Base-by-base conservation (phyloP, 2,797 vertebrate species). In the Pachyuromys duprasi region DNA sequence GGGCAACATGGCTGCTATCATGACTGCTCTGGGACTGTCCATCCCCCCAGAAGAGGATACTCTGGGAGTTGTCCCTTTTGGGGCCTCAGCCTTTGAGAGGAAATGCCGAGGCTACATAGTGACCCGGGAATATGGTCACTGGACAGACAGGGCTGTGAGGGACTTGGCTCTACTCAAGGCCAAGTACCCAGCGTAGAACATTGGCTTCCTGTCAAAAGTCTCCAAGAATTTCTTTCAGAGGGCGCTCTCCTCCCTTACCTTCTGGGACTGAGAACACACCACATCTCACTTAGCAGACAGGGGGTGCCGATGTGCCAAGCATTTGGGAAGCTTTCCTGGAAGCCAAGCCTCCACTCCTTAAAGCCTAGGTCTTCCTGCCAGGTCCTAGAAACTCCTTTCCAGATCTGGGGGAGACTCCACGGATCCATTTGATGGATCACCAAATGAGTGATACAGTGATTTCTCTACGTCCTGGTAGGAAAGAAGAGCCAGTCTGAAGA, bases 21-120 rank as follows among this genome's bases (percentile, higher is more conserved):
- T 98, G 96, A 49, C 88, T 8, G 96, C 95, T 8, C 63, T 98
- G 60, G 97, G 97, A 7, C 84, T 97, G 36, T 93, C 97, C 3
- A 26, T 97, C 1, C 88, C 95, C 2, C 75, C 90, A 2, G 82
- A 92, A 63, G 79, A 95, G 33, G 97, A 97, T 45, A 82, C 93
- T 28, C 95, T 97, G 0, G 95, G 96, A 2, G 26, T 95, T 11
- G 97, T 97, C 0, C 63, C 96, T 2, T 94, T 96, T 5, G 94
- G 96, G 65, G 96, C 96, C 11, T 96, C 91, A 0, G 94, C 82
- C 69, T 98, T 98, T 8, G 89, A 98, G 75, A 98, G 95, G 96
- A 98, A 98, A 91, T 96, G 98, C 36, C 92, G 97, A 42, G 98
- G 98, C 14, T 98, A 98, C 3, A 87, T 98, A 14, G 97, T 98